A percentile compares a stretch with the other conserved stretches of the same genome.
phyloP scores from a whole-genome alignment of 2,113 vertebrate genomes.

The Pogonocichla stellata region DNA sequence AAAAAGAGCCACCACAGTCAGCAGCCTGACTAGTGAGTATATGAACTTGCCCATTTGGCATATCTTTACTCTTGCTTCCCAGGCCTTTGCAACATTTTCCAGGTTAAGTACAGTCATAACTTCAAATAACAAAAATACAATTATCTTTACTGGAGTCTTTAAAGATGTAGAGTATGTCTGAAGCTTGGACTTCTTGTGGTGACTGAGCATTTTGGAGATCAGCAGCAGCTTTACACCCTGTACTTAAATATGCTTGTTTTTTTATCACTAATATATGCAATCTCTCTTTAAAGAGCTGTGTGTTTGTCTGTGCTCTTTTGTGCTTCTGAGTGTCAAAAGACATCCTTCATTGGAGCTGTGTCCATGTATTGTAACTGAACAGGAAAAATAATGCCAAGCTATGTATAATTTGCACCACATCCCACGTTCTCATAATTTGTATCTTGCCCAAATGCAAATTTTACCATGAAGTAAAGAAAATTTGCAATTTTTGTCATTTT shows the following conservation, averaged over 20 bases:
- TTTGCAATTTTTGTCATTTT: neutral
- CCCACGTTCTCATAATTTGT: neutral
- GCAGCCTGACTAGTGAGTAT: neutral
- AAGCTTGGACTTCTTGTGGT: neutral
- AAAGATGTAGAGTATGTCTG: neutral
- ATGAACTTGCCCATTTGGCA: neutral
- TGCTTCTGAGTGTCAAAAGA: neutral
- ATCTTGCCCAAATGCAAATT: neutral
- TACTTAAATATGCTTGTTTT: neutral
- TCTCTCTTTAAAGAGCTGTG: neutral
- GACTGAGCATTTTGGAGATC: neutral
- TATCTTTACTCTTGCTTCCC: neutral
- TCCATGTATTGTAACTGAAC: neutral
- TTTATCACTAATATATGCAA: neutral
- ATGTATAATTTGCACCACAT: neutral
- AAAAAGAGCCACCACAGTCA: neutral
- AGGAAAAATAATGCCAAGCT: neutral
- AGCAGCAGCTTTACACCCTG: neutral
- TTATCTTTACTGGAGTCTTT: neutral
- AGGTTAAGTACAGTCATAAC: neutral
- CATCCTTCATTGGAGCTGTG: neutral
- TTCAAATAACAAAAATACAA: neutral
- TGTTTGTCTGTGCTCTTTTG: neutral
- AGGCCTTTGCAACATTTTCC: neutral
- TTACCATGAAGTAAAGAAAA: neutral